Evolutionary conservation across 2,888 invertebrate genomes (phyloP).

Genomic region (Sminthurides aquaticus): DNA sequence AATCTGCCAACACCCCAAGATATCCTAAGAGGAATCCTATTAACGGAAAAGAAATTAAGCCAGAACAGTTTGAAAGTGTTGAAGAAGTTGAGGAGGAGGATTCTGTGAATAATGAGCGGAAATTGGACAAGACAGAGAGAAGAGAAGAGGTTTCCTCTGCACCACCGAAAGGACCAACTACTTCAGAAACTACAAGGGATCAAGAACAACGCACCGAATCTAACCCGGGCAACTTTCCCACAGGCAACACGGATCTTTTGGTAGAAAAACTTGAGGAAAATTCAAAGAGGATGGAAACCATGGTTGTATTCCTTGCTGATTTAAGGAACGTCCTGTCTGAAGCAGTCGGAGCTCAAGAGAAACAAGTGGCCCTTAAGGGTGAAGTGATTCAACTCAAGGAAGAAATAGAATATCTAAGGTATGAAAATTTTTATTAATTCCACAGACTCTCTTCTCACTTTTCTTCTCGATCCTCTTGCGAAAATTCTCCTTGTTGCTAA

Average conservation of each 20-base stretch:
- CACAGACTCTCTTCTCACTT: not conserved
- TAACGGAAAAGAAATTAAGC: too few species aligned
- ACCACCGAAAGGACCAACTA: not conserved
- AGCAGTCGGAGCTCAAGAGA: conserved; percentile 31
- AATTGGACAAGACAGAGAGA: not conserved
- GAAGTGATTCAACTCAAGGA: conserved; percentile 39
- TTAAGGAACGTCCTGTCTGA: conserved; percentile 35
- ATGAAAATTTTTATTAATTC: conserved; percentile 1
- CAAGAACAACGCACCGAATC: not conserved
- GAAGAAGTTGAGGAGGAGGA: not conserved
- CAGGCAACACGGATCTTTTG: conserved; percentile 11
- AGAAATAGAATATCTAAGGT: conserved; percentile 40
- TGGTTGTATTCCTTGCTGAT: conserved; percentile 37
- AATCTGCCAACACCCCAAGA: not conserved
- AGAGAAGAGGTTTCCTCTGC: not conserved
- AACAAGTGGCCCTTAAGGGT: conserved; percentile 32
- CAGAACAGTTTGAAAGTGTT: not conserved
- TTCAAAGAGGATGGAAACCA: conserved; percentile 37
- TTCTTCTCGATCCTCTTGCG: not conserved
- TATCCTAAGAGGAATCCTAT: not conserved
- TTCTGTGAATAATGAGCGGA: not conserved
- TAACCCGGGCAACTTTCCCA: not conserved
- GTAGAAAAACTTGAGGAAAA: conserved; percentile 35
- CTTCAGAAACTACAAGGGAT: not conserved
- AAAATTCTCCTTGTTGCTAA: too few species aligned